Evolutionary conservation across 2,113 vertebrate genomes (phyloP).

Genomic region (Apteryx owenii): DNA sequence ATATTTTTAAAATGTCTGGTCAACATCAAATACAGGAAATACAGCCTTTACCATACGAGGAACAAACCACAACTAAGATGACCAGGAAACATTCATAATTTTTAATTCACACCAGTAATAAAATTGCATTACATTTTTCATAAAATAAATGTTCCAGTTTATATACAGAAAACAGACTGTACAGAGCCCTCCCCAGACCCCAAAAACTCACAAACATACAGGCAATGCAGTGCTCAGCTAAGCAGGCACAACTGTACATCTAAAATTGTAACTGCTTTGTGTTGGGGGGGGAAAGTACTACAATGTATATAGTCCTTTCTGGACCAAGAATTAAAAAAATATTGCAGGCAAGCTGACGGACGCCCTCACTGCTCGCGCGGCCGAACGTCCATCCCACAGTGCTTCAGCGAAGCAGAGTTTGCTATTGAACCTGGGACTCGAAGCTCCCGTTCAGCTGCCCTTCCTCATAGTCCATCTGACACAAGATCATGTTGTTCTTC

Average conservation of each 20-base stretch:
- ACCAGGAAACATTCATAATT: conserved; percentile 88
- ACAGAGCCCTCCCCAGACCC: conserved; percentile 93
- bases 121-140: conserved; percentile 99
- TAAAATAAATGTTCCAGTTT: conserved; percentile 99
- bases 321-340: conserved; percentile 91
- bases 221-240: conserved; percentile 95
- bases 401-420: conserved; percentile 67
- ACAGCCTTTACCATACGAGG: not conserved
- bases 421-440: conserved; percentile 98
- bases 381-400: conserved; percentile 81
- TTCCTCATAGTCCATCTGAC: conserved; percentile 99
- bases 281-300: conserved; percentile 85
- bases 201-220: conserved; percentile 93
- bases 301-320: conserved; percentile 88
- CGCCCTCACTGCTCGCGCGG: conserved; percentile 80
- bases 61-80: conserved; percentile 65
- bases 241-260: conserved; percentile 95
- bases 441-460: conserved; percentile 99
- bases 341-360: conserved; percentile 92
- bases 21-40: not conserved
- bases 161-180: conserved; percentile 99
- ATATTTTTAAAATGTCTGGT: not conserved
- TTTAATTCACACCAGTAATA: conserved; percentile 99
- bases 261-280: conserved; percentile 94
- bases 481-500: conserved; percentile 99